A percentile compares a stretch with the other conserved stretches of the same genome.
Conservation (phyloP, 2,113 vertebrate species). For the Phoenicopterus ruber region DNA sequence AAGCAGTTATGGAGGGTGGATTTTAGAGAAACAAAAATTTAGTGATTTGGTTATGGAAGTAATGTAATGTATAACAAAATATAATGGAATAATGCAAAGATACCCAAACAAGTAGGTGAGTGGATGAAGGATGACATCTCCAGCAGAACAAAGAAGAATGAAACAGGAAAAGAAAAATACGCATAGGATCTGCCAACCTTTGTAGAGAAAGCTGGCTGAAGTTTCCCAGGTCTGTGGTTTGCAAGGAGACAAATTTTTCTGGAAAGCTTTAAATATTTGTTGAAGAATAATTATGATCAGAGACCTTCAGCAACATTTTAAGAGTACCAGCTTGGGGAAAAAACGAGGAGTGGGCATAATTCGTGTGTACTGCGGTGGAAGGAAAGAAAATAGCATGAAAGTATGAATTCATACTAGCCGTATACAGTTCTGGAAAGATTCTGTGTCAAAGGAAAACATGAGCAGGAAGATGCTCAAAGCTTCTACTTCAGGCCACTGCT, state of each 20-base stretch:
- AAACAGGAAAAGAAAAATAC: background rate
- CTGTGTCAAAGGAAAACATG: background rate
- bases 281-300: background rate
- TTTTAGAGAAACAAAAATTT: background rate
- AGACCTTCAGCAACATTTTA: background rate
- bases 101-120: background rate
- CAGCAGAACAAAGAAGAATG: background rate
- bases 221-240: background rate
- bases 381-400: background rate
- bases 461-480: background rate
- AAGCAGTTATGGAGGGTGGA: background rate
- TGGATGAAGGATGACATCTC: background rate
- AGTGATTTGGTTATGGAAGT: background rate
- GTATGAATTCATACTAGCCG: background rate
- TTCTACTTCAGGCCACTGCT: background rate
- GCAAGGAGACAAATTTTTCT: background rate
- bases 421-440: background rate
- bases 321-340: background rate
- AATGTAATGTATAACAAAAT: background rate
- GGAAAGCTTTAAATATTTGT: background rate
- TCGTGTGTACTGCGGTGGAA: fast-evolving
- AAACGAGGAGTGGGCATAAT: background rate
- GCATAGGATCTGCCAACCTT: background rate
- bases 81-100: background rate
- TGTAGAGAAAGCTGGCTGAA: background rate